A percentile compares a stretch with the other conserved stretches of the same genome.
phyloP scores from a whole-genome alignment of 2,113 vertebrate genomes.

The Rana temporaria region DNA sequence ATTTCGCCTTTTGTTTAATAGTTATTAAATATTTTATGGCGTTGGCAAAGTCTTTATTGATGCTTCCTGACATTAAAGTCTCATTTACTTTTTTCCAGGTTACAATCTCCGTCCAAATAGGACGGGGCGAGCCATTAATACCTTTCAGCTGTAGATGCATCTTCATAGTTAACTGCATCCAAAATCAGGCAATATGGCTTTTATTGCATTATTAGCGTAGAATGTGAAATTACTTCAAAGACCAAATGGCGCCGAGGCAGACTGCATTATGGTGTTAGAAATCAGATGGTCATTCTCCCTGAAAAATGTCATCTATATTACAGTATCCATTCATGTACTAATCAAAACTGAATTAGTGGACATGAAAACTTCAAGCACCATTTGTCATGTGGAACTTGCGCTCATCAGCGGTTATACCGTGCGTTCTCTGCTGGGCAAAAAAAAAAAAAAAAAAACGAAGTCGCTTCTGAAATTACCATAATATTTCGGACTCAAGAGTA shows the following conservation, averaged over 20 bases:
- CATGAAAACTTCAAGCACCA: slow-evolving; percentile 73
- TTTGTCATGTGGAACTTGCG: slow-evolving; percentile 76
- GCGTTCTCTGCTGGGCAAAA: slow-evolving; percentile 68
- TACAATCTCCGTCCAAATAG: slow-evolving; percentile 57
- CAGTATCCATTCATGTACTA: slow-evolving; percentile 75
- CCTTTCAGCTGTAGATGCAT: slow-evolving; percentile 58
- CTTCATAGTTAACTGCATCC: slow-evolving; percentile 63
- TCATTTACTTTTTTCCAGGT: slow-evolving; percentile 28
- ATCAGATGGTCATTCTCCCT: slow-evolving; percentile 73
- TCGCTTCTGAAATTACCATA: slow-evolving; percentile 78
- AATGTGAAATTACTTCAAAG: slow-evolving; percentile 75
- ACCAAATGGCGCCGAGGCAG: slow-evolving; percentile 75
- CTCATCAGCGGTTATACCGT: slow-evolving; percentile 68
- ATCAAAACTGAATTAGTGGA: slow-evolving; percentile 83
- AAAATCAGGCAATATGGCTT: slow-evolving; percentile 62
- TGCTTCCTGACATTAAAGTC: slow-evolving; percentile 22
- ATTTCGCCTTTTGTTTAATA: slow-evolving; percentile 19
- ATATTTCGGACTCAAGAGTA: slow-evolving; percentile 76
- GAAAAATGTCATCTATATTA: slow-evolving; percentile 80
- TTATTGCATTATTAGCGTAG: slow-evolving; percentile 69
- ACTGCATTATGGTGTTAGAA: slow-evolving; percentile 67
- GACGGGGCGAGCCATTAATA: slow-evolving; percentile 58
- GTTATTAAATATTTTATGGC: slow-evolving; percentile 52
- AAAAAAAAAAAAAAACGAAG: slow-evolving; percentile 75
- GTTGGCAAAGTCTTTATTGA: slow-evolving; percentile 60